These are phyloP conservation scores for Ceratotherium simum DNA, from an alignment of 2,113 vertebrate species.

Conservation along the genomic window DNA sequence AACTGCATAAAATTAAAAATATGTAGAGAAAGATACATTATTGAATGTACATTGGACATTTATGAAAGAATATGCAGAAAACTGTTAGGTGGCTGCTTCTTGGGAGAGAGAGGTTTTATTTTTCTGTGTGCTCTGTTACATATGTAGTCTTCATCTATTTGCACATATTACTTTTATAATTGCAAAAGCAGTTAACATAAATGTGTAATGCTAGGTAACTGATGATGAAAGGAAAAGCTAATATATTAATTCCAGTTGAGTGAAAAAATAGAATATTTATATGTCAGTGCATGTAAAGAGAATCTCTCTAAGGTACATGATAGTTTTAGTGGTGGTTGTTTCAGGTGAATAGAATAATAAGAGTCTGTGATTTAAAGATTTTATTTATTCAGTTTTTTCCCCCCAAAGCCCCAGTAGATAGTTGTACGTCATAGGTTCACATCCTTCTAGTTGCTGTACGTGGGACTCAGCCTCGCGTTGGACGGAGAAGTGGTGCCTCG, in stretches of 20 bases:
- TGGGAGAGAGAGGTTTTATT: neutral
- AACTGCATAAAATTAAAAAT: neutral
- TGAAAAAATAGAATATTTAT: neutral
- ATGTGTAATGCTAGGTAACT: neutral
- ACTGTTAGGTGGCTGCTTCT: neutral
- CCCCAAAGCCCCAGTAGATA: too few relatives aligned
- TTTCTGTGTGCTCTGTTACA: neutral
- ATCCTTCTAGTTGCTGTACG: too few relatives aligned
- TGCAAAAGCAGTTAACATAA: neutral
- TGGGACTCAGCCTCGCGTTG: too few relatives aligned
- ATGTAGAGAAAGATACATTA: neutral
- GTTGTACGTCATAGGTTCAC: too few relatives aligned
- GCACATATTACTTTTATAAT: neutral
- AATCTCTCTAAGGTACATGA: neutral
- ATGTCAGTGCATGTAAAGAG: neutral
- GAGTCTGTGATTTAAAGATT: neutral
- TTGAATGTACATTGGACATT: neutral
- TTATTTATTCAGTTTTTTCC: too few relatives aligned
- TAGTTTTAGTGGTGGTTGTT: neutral
- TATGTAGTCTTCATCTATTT: neutral
- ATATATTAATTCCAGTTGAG: neutral
- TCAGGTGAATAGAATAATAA: neutral
- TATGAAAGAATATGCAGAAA: neutral
- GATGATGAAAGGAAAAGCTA: neutral
- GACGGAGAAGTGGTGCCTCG: too few relatives aligned